Conservation (phyloP, 2,113 vertebrate genomes). For the Pterocles burchelli region DNA sequence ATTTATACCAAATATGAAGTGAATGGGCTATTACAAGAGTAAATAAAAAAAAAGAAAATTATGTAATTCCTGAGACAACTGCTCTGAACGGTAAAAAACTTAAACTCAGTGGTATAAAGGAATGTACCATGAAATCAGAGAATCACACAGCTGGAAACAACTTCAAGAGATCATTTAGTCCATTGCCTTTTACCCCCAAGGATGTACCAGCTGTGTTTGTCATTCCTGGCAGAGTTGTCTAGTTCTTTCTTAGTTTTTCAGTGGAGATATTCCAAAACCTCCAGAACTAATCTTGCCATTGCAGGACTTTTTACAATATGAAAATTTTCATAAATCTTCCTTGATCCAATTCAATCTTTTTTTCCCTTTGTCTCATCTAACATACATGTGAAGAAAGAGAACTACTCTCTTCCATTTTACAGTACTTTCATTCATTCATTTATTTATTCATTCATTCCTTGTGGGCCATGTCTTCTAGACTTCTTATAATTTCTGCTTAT, state of each 20-base stretch:
- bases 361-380: not conserved
- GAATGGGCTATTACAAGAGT: not conserved
- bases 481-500: not conserved
- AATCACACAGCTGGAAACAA: not conserved
- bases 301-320: not conserved
- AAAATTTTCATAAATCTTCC: not conserved
- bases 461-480: not conserved
- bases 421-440: not conserved
- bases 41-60: conserved; percentile 19
- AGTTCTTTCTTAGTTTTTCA: not conserved
- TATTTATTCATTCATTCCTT: not conserved
- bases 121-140: not conserved
- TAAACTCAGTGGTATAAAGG: not conserved
- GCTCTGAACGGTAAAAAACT: not conserved
- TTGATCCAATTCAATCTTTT: not conserved
- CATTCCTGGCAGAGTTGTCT: not conserved
- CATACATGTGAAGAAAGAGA: not conserved
- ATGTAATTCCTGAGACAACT: not conserved
- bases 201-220: not conserved
- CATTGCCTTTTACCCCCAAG: not conserved
- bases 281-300: not conserved
- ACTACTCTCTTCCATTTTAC: not conserved
- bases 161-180: not conserved
- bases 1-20: not conserved
- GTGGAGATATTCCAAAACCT: not conserved